Conservation (phyloP, 2,888 invertebrate species). For the Schrankia costaestrigalis region DNA sequence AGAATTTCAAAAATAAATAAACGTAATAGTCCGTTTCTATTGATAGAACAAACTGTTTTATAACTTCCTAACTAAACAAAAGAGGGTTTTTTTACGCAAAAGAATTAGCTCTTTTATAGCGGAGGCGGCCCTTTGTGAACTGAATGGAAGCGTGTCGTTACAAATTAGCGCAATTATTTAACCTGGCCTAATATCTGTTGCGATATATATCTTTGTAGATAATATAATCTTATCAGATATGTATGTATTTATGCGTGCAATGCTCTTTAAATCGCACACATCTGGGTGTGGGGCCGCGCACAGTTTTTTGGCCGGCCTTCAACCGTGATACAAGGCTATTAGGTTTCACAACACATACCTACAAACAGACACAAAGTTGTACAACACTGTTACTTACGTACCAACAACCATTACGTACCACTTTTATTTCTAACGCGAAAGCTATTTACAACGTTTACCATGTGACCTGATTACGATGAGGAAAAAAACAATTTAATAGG, state of each 20-base stretch:
- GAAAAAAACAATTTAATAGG: constrained; percentile 67
- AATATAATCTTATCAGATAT: constrained; percentile 48
- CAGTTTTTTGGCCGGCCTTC: constrained; percentile 68
- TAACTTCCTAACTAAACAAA: constrained; percentile 67
- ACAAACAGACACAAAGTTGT: constrained; percentile 50
- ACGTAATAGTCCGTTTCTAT: constrained; percentile 48
- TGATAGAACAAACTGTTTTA: constrained; percentile 69
- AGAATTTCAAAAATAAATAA: constrained; percentile 71
- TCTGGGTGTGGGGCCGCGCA: constrained; percentile 49
- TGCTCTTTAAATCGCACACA: constrained; percentile 50
- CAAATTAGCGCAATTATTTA: constrained; percentile 30
- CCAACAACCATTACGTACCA: constrained; percentile 29
- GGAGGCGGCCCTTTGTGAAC: constrained; percentile 26
- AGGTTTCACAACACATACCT: constrained; percentile 63
- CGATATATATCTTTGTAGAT: constrained; percentile 24
- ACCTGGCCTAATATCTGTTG: constrained; percentile 20
- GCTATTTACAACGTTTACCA: no score
- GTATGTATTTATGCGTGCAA: constrained; percentile 52
- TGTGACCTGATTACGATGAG: constrained; percentile 54
- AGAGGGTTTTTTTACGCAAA: constrained; percentile 31
- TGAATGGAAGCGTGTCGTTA: constrained; percentile 22
- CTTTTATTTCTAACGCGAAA: constrained; percentile 18
- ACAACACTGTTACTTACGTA: constrained; percentile 43
- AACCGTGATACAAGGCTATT: constrained; percentile 67
- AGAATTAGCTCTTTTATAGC: constrained; percentile 31